These are phyloP conservation scores for Drosophila mettleri DNA, from an alignment of 2,888 invertebrate genomes.

Conservation along the genomic window DNA sequence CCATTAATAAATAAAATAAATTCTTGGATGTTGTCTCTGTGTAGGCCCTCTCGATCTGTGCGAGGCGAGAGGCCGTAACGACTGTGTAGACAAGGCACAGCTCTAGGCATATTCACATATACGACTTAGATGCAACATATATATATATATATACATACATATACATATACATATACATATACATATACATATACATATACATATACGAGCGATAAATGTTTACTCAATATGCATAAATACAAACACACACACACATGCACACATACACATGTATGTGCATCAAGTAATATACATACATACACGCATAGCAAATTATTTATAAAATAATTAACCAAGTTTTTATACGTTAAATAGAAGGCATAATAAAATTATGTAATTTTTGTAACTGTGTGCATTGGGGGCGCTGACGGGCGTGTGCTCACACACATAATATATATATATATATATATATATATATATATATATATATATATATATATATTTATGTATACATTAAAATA, in stretches of 20 bases:
- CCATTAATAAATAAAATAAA: slow-evolving; percentile 12
- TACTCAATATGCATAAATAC: slow-evolving; percentile 22
- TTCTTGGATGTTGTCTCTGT: slow-evolving; percentile 16
- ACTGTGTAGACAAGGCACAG: slow-evolving; percentile 13
- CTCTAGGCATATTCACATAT: slow-evolving; percentile 21
- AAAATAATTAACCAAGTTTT: slow-evolving; percentile 50
- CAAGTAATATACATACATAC: slow-evolving; percentile 22
- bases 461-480: too few relatives aligned
- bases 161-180: slow-evolving; percentile 12
- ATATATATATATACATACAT: slow-evolving; percentile 8
- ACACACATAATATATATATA: too few relatives aligned
- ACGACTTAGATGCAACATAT: slow-evolving; percentile 17
- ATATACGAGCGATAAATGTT: slow-evolving; percentile 26
- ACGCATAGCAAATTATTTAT: slow-evolving; percentile 57
- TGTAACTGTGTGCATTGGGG: slow-evolving; percentile 49
- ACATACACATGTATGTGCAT: slow-evolving; percentile 3
- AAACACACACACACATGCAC: slow-evolving; percentile 12
- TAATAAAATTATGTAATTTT: slow-evolving; percentile 70
- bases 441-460: too few relatives aligned
- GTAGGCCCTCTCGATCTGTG: too few relatives aligned
- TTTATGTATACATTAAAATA: slow-evolving; percentile 40
- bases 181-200: slow-evolving; percentile 9
- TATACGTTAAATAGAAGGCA: slow-evolving; percentile 51
- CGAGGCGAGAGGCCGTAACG: too few relatives aligned
- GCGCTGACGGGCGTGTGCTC: slow-evolving; percentile 22